These are phyloP conservation scores for Pongo pygmaeus DNA, from an alignment of 2,113 vertebrate species.

Conservation along the genomic window DNA sequence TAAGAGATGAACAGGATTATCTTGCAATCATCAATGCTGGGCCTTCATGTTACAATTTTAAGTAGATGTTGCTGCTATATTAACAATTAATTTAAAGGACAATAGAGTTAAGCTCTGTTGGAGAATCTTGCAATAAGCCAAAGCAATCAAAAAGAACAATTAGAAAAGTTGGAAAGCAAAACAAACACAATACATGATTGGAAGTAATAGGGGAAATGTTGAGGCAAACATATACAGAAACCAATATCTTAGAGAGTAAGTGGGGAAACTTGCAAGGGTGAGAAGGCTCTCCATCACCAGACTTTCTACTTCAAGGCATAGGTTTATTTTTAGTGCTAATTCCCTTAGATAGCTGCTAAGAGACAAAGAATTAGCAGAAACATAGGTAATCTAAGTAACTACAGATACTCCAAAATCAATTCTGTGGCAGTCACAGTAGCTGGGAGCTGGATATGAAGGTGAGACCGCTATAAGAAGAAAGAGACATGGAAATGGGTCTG, in stretches of 20 bases:
- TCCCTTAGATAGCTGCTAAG: background rate
- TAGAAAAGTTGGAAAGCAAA: background rate
- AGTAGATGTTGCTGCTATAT: background rate
- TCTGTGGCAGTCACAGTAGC: background rate
- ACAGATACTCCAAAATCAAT: background rate
- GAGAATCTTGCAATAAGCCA: background rate
- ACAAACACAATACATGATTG: background rate
- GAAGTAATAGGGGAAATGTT: background rate
- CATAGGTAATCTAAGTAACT: background rate
- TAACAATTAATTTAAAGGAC: background rate
- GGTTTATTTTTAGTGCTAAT: background rate
- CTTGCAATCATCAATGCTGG: background rate
- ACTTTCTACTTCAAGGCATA: background rate
- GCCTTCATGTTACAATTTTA: background rate
- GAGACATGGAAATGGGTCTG: background rate
- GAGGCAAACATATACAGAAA: background rate
- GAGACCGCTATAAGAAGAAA: background rate
- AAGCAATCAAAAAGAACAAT: background rate
- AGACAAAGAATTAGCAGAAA: background rate
- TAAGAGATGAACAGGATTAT: background rate
- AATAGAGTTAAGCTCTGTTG: background rate
- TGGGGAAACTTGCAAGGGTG: fast-evolving
- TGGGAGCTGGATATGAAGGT: background rate
- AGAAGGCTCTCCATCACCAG: background rate
- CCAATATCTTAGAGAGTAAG: background rate